These are phyloP conservation scores for Rhynchonycteris naso DNA, from an alignment of 2,797 vertebrate genomes.

Conservation along the genomic window DNA sequence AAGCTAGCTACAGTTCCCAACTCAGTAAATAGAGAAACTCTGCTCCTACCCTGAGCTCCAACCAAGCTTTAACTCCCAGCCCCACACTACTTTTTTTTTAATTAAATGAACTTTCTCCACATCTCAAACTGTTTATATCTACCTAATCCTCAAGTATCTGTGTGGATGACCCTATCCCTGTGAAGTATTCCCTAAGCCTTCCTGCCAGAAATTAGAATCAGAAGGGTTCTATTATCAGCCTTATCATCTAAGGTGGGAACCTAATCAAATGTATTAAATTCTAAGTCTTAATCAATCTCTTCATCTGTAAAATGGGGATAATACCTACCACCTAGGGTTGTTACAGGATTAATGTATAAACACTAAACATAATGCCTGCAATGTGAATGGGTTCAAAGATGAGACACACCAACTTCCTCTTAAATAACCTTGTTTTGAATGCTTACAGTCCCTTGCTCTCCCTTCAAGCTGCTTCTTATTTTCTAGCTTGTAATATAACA, in stretches of 20 bases:
- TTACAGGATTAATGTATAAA: background rate
- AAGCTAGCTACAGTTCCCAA: background rate
- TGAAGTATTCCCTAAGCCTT: background rate
- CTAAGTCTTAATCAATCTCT: background rate
- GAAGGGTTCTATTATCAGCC: background rate
- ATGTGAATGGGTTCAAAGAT: background rate
- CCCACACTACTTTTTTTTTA: background rate
- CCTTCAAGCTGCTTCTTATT: background rate
- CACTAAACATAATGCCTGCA: background rate
- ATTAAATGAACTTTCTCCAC: background rate
- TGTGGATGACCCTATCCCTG: background rate
- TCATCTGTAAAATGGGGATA: slow-evolving; percentile 4
- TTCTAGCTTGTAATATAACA: background rate
- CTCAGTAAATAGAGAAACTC: background rate
- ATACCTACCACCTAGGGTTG: background rate
- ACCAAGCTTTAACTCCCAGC: background rate
- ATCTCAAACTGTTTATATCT: background rate
- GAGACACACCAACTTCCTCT: background rate
- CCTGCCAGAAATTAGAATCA: background rate
- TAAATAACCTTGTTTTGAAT: background rate
- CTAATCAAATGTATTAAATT: background rate
- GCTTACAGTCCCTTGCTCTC: background rate
- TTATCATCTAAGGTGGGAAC: background rate
- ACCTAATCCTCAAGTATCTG: background rate
- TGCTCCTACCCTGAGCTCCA: background rate